Percentiles rank a stretch among this genome's conserved stretches.
Conservation (phyloP, 1,140 invertebrate species). For the Lepidotrigona ventralis region DNA sequence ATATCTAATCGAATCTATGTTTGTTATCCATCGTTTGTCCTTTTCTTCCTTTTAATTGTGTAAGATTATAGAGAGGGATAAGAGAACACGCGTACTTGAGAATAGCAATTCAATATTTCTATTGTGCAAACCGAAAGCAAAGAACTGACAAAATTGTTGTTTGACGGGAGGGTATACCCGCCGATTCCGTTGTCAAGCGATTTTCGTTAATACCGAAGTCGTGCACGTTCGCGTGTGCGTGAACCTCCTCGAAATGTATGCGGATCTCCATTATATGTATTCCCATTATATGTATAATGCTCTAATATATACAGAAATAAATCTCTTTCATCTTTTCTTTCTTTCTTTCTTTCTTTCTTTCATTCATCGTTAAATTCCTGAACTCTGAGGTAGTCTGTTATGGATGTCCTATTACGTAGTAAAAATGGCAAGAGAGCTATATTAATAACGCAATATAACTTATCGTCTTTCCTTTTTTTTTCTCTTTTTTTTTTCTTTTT, state of each 20-base stretch:
- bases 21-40: too few relatives aligned
- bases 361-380: constrained; percentile 77
- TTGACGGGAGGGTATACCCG: not conserved
- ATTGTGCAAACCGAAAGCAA: too few relatives aligned
- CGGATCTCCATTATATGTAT: too few relatives aligned
- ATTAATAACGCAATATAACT: constrained; percentile 61
- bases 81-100: too few relatives aligned
- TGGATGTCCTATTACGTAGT: constrained; percentile 75
- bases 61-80: too few relatives aligned
- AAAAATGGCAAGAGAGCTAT: constrained; percentile 77
- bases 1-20: too few relatives aligned
- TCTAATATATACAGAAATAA: too few relatives aligned
- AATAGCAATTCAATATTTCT: too few relatives aligned
- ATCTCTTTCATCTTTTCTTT: constrained; percentile 72
- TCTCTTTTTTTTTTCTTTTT: not conserved
- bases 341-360: constrained; percentile 67
- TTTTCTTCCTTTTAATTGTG: too few relatives aligned
- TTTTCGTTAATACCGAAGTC: constrained; percentile 42
- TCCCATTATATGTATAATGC: too few relatives aligned
- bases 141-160: too few relatives aligned
- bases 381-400: constrained; percentile 80
- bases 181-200: too few relatives aligned
- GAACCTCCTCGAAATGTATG: constrained; percentile 42
- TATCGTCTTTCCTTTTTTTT: constrained; percentile 49
- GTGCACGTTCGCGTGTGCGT: constrained; percentile 21